These are phyloP conservation scores for Telmatochromis brachygnathus DNA, from an alignment of 2,113 vertebrate genomes.

Conservation along the genomic window DNA sequence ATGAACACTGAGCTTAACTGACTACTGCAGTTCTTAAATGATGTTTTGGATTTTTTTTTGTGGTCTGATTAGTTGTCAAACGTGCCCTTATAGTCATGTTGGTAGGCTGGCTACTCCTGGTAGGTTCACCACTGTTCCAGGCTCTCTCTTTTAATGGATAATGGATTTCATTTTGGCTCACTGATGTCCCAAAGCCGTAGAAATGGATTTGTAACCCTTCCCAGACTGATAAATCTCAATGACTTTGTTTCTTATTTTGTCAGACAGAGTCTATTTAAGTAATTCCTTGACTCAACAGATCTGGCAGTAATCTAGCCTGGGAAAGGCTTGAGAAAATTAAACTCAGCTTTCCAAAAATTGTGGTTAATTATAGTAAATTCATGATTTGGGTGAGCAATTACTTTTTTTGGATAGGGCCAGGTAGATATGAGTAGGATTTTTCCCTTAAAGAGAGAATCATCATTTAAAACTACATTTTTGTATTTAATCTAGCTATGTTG, in stretches of 20 bases:
- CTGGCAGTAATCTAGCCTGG: background rate
- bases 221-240: background rate
- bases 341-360: background rate
- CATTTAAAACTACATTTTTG: background rate
- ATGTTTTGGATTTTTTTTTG: background rate
- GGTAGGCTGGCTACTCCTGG: accelerated
- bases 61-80: background rate
- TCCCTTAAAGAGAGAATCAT: background rate
- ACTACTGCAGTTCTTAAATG: background rate
- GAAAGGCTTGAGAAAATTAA: background rate
- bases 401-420: background rate
- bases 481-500: background rate
- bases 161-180: background rate
- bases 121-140: background rate
- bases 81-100: background rate
- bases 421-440: background rate
- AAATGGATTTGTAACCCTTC: background rate
- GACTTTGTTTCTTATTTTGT: background rate
- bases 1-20: too few species aligned
- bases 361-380: background rate
- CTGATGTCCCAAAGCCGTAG: background rate
- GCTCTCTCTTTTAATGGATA: background rate
- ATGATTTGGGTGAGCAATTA: background rate
- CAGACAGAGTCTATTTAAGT: background rate
- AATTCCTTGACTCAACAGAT: background rate